Evolutionary conservation across 2,888 invertebrate species (phyloP).

Genomic region (Noctua comes): DNA sequence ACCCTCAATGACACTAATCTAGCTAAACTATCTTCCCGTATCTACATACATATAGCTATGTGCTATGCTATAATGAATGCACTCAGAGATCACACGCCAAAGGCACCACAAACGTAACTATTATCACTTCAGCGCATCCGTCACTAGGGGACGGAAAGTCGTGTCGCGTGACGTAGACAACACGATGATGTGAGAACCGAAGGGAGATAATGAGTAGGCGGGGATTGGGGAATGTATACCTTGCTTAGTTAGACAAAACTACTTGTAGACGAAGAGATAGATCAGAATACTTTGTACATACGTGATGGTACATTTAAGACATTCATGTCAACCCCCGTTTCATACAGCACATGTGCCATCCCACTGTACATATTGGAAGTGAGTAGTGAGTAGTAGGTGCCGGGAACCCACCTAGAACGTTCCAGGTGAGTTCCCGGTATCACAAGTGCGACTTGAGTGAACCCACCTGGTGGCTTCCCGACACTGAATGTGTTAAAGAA

Average conservation of each 20-base stretch:
- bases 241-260: background rate
- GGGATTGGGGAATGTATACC: background rate
- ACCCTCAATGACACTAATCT: background rate
- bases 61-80: background rate
- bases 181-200: slow-evolving; percentile 9
- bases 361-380: too few species aligned
- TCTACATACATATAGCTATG: background rate
- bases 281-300: background rate
- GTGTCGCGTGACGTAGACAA: background rate
- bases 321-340: too few species aligned
- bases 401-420: too few species aligned
- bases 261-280: background rate
- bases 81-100: background rate
- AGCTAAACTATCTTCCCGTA: background rate
- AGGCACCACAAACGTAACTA: background rate
- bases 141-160: background rate
- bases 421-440: too few species aligned
- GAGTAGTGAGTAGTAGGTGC: too few species aligned
- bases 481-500: background rate
- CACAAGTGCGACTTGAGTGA: too few species aligned
- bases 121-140: slow-evolving; percentile 32
- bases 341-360: too few species aligned
- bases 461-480: too few species aligned
- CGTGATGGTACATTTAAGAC: background rate
- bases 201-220: slow-evolving; percentile 15